Percentiles rank a stretch among this genome's conserved stretches.
These are phyloP conservation scores for Adelphocoris suturalis DNA, from an alignment of 2,888 invertebrate genomes.

Conservation along the genomic window DNA sequence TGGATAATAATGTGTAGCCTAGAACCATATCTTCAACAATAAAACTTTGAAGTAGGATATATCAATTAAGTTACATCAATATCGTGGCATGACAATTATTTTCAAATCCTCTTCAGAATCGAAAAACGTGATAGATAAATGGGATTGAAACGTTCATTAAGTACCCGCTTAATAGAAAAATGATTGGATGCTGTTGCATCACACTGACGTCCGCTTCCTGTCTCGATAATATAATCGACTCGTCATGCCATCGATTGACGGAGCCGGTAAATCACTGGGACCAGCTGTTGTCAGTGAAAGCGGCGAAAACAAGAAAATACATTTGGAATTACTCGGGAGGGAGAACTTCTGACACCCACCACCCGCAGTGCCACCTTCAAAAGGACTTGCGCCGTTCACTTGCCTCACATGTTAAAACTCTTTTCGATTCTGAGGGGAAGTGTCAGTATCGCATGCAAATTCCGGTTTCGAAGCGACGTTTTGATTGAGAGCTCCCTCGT, in stretches of 20 bases:
- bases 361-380: background rate
- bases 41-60: no score
- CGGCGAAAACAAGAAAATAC: slow-evolving; percentile 42
- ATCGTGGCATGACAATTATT: no score
- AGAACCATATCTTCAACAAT: no score
- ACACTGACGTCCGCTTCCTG: slow-evolving; percentile 18
- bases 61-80: no score
- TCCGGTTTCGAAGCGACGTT: background rate
- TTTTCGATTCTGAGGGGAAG: background rate
- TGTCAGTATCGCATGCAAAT: background rate
- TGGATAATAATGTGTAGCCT: no score
- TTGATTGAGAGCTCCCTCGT: background rate
- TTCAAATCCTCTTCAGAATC: no score
- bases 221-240: background rate
- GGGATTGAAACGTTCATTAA: background rate
- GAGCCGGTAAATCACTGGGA: background rate
- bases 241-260: slow-evolving; percentile 39
- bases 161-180: background rate
- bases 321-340: background rate
- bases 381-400: background rate
- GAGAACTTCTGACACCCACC: background rate
- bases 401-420: background rate
- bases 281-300: slow-evolving; percentile 3
- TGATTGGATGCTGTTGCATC: background rate
- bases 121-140: background rate